Evolutionary conservation across 1,140 invertebrate genomes (phyloP), one percentile per base, ranked within the genome.

Genomic region (Plutomurus gul): DNA sequence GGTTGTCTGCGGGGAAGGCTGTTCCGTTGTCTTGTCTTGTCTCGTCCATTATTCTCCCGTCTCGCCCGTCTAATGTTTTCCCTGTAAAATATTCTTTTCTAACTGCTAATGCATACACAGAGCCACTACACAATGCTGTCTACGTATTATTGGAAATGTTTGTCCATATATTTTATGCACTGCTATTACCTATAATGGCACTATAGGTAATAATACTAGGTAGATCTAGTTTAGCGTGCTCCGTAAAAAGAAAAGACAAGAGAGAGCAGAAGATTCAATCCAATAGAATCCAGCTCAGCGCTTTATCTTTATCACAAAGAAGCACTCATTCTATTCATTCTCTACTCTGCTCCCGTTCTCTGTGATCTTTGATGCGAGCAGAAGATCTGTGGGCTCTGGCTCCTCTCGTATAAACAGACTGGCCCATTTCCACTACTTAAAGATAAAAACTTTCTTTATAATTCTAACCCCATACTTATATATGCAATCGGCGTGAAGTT

Each of bases 271-370:
- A 16, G 16, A 65, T 65, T 27, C 25, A 65, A 56, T 1, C n/a
- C n/a, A n/a, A n/a, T n/a, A n/a, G 16, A 20, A 16, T 56, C 16
- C 22, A 56, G 16, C 25, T 27, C 22, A 36, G 11, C 25, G 25
- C 51, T 60, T 60, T 33, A 16, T 60, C 51, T 60, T 60, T 60
- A 36, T 36, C 56, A 65, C 56, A 65, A 65, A 65, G 51, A 43
- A 8, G 10, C 7, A 43, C 7, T 43, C 39, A 3, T 43, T 43
- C n/a, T 43, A 13, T 10, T n/a, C 39, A 43, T 43, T 43, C 39
- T 8, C n/a, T 33, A n/a, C 56, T 18, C 13, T 33, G 11, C 8
- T 65, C 11, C 27, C 22, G 11, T 30, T 60, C 56, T 33, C 56
- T 65, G 27, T 65, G 56, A 65, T 65, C 56, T 65, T n/a, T 65